Conservation (phyloP, 2,113 vertebrate genomes). For the Platysternon megacephalum region DNA sequence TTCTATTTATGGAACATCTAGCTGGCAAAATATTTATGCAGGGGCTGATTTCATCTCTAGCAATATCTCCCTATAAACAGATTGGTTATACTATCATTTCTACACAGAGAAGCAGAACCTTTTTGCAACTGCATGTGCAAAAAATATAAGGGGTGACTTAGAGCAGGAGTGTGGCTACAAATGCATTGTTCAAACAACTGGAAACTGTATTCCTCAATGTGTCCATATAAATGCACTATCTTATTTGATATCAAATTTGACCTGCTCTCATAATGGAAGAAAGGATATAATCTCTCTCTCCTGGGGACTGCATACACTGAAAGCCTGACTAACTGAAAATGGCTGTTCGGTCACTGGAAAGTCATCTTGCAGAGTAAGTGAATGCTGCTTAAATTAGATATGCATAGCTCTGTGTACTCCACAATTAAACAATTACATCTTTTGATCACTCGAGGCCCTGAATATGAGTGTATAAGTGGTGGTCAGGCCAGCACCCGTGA, state of each 20-base stretch:
- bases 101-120: neutral
- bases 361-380: neutral
- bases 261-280: neutral
- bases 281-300: neutral
- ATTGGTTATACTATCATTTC: neutral
- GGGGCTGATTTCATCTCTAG: neutral
- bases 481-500: neutral
- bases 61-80: neutral
- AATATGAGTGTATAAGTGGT: neutral
- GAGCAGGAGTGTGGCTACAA: neutral
- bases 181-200: neutral
- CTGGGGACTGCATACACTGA: neutral
- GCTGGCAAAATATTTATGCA: neutral
- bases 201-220: neutral
- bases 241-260: neutral
- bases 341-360: neutral
- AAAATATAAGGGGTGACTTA: neutral
- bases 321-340: neutral
- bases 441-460: neutral
- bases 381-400: neutral
- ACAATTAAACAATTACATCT: neutral
- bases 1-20: neutral
- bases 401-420: accelerated
- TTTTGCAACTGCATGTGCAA: neutral
- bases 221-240: neutral